Percentiles rank a stretch among this genome's conserved stretches.
Conservation (phyloP, 2,113 vertebrate genomes). For the Donacobius atricapilla region DNA sequence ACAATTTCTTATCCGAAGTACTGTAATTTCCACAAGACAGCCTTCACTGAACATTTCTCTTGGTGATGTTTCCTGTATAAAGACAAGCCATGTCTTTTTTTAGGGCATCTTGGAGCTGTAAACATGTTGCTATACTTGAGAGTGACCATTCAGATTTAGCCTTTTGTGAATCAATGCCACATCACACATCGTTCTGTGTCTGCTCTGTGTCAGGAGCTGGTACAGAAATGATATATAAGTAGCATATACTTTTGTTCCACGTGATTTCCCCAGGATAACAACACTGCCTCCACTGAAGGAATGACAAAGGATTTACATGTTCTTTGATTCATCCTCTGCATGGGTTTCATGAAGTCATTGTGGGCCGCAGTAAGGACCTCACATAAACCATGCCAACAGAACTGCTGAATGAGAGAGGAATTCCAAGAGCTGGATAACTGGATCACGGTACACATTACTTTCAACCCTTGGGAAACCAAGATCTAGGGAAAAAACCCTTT, state of each 20-base stretch:
- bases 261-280: neutral
- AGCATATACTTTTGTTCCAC: neutral
- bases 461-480: neutral
- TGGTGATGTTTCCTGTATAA: neutral
- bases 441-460: accelerated
- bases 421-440: neutral
- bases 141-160: neutral
- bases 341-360: neutral
- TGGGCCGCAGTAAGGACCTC: neutral
- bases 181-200: neutral
- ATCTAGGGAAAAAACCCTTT: neutral
- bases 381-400: neutral
- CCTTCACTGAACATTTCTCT: neutral
- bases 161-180: neutral
- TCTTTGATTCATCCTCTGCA: neutral
- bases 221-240: neutral
- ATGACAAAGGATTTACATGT: neutral
- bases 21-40: neutral
- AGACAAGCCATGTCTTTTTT: neutral
- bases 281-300: neutral
- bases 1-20: constrained; percentile 5
- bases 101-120: neutral
- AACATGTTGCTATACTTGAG: neutral
- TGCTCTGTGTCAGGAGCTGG: neutral
- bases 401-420: neutral